These are phyloP conservation scores for Drosophila gaucha DNA, from an alignment of 2,888 invertebrate species.

Conservation along the genomic window DNA sequence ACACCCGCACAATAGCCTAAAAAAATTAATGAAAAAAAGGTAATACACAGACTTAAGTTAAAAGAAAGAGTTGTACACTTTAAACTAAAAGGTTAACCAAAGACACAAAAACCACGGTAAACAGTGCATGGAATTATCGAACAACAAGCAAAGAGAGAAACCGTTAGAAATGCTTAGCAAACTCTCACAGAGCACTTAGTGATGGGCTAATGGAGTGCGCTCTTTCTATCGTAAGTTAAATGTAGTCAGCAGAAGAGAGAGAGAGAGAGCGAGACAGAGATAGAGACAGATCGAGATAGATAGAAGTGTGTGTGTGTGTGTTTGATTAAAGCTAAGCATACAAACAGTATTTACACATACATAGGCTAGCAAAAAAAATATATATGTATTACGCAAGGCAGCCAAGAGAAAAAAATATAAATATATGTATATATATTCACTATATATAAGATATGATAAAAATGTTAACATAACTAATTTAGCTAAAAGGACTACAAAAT, in stretches of 20 bases:
- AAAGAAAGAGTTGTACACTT: slow-evolving; percentile 4
- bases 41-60: slow-evolving; percentile 25
- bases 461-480: slow-evolving; percentile 11
- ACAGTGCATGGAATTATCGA: background rate
- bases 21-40: slow-evolving; percentile 13
- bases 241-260: background rate
- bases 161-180: too few relatives aligned
- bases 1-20: slow-evolving; percentile 11
- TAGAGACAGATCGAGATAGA: slow-evolving; percentile 2
- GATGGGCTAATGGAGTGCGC: background rate
- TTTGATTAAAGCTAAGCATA: slow-evolving; percentile 20
- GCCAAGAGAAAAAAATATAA: background rate
- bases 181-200: slow-evolving; percentile 1
- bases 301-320: background rate
- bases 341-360: background rate
- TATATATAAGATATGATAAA: background rate
- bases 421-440: background rate
- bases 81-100: slow-evolving; percentile 18
- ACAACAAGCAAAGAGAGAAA: slow-evolving; percentile 17
- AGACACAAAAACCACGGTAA: slow-evolving; percentile 15
- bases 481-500: slow-evolving; percentile 14
- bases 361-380: slow-evolving; percentile 1
- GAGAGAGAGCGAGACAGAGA: background rate
- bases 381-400: slow-evolving; percentile 21
- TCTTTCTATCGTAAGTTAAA: background rate